Base-by-base conservation (phyloP, 53 echinoderm and acorn worm genomes). In the Hippasteria phrygiana region DNA sequence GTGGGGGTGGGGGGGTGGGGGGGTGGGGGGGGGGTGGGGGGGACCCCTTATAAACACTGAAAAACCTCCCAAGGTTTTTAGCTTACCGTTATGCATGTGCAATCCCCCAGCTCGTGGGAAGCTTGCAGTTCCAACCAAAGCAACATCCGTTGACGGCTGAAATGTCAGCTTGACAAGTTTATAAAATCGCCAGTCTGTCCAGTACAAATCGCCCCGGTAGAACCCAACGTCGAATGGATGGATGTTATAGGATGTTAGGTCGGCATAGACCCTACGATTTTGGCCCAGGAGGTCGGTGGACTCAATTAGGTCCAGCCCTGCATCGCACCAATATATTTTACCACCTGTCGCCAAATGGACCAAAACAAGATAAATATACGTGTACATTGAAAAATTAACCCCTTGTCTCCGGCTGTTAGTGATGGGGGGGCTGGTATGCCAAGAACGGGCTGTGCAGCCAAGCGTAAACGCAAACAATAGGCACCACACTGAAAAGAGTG, bases 311-410 rank as follows among this genome's bases (percentile, higher is more conserved):
- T 94, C 82, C 1, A 89, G 46, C 35, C 51, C 46, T 1, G 94
- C 94, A 35, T 94, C 94, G 31, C 83, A 83, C 94, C 94, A 94
- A 24, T 85, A 94, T 36, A 94, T 13, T 17, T 85, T 48, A 9
- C 56, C 70, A 36, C 62, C 93, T 93, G 83, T 18, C 4, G 5
- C n/a, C n/a, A n/a, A 17, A 69, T 34, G 34, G 27, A 31, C 37
- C 13, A 69, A 43, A 2, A 41, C 12, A 42, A 5, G 1, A 65
- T 45, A 35, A 11, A 20, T 10, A 31, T 13, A 63, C 22, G 17
- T 29, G 36, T 9, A 32, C 11, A 29, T 54, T 6, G 1, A 32
- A 17, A 26, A 83, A 18, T 20, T 1, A 34, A 22, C 12, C 16
- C 26, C 37, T 42, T 22, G 6, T 65, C 39, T 65, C n/a, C n/a